Conservation (phyloP, 2,113 vertebrate species). For the Tor tambroides region DNA sequence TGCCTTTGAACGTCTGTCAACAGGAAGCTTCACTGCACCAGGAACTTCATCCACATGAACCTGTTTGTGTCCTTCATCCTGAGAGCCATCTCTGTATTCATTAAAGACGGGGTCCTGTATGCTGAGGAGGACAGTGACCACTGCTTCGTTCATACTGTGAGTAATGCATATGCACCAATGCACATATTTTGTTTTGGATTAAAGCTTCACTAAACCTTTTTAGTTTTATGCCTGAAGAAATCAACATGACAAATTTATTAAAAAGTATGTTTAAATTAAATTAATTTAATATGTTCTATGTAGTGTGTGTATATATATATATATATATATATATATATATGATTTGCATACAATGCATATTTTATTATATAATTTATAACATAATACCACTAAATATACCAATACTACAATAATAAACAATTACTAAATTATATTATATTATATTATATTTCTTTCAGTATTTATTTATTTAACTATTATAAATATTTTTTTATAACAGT, state of each 20-base stretch:
- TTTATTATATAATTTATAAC: no score
- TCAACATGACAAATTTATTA: not conserved
- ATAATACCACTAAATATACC: no score
- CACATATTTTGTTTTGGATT: not conserved
- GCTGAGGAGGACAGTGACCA: constrained; percentile 91
- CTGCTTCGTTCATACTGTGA: constrained; percentile 88
- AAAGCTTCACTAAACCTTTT: not conserved
- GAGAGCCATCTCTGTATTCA: constrained; percentile 95
- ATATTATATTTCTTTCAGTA: not conserved
- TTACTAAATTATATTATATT: no score
- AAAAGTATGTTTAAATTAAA: not conserved
- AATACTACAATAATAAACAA: not conserved
- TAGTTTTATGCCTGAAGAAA: not conserved
- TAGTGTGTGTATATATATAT: no score
- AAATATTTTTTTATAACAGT: not conserved
- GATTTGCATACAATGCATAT: no score
- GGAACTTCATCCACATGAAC: constrained; percentile 99
- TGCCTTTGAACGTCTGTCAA: not conserved
- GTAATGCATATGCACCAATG: constrained; percentile 42
- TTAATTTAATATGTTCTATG: no score
- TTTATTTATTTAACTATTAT: not conserved
- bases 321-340: no score
- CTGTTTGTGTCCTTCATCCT: constrained; percentile 97
- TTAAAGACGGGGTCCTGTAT: constrained; percentile 94
- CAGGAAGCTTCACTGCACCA: constrained; percentile 97